Conservation (phyloP, 2,113 vertebrate genomes). For the Ceyx margarethae region DNA sequence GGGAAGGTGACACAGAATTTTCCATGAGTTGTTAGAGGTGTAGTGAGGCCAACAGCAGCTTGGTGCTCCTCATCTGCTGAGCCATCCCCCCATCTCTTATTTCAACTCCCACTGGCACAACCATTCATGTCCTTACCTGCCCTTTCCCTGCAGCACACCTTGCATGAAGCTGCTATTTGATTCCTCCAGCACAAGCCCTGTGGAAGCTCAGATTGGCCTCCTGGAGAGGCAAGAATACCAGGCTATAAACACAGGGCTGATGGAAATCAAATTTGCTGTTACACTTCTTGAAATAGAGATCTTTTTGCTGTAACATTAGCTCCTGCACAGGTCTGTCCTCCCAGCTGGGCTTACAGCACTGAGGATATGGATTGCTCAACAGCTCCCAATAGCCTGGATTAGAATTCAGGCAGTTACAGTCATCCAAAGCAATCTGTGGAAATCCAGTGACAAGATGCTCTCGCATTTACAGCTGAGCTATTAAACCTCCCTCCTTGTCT, state of each 20-base stretch:
- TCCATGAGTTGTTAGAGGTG: neutral
- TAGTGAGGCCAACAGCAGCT: neutral
- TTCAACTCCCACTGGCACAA: neutral
- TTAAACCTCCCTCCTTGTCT: neutral
- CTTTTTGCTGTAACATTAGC: constrained; percentile 19
- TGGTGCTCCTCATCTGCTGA: neutral
- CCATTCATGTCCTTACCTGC: neutral
- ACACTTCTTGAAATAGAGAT: neutral
- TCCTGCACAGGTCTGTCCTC: neutral
- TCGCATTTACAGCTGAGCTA: neutral
- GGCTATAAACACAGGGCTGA: constrained; percentile 41
- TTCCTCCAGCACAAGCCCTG: constrained; percentile 19
- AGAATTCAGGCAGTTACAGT: constrained; percentile 14
- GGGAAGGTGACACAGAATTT: neutral
- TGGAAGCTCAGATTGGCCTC: constrained; percentile 43
- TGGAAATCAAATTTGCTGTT: constrained; percentile 59
- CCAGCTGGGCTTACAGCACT: constrained; percentile 18
- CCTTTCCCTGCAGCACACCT: neutral
- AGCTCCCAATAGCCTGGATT: neutral
- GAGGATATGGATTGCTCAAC: constrained; percentile 27
- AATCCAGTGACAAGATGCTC: constrained; percentile 3
- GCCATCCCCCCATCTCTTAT: neutral
- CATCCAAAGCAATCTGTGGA: constrained; percentile 10
- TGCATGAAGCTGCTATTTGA: constrained; percentile 5
- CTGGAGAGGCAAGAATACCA: constrained; percentile 11